Conservation (phyloP, 2,888 invertebrate genomes). For the Tromatobia lineatoria region DNA sequence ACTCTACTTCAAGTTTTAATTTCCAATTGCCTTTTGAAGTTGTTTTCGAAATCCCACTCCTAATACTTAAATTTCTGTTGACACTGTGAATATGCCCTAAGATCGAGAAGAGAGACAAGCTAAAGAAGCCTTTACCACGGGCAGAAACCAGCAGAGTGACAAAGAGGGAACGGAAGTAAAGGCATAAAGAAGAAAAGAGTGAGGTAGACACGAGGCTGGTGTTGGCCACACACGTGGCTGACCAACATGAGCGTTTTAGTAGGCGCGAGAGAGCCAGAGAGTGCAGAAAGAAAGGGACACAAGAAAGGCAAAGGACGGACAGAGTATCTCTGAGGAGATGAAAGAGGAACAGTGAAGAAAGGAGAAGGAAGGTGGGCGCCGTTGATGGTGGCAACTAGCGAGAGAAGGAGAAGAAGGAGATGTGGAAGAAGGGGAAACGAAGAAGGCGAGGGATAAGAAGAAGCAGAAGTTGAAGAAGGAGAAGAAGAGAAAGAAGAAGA, state of each 20-base stretch:
- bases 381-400: neutral
- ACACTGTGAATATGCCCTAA: constrained; percentile 35
- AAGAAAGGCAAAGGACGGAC: constrained; percentile 2
- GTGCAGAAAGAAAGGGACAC: neutral
- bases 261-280: constrained; percentile 55
- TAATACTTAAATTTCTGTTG: neutral
- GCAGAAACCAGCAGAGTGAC: constrained; percentile 18
- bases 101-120: constrained; percentile 45
- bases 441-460: constrained; percentile 6
- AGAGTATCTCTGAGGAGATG: neutral
- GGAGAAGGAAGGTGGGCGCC: constrained; percentile 7
- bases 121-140: constrained; percentile 42
- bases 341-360: constrained; percentile 13
- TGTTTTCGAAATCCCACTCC: neutral
- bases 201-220: constrained; percentile 59
- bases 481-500: constrained; percentile 18
- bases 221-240: constrained; percentile 72
- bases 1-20: neutral
- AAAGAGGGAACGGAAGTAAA: constrained; percentile 6
- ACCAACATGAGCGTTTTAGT: constrained; percentile 60
- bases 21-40: neutral
- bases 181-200: constrained; percentile 47
- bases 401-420: neutral
- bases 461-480: constrained; percentile 11
- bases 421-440: constrained; percentile 20